Base-by-base conservation (phyloP, 2,797 vertebrate genomes). In the Eulemur mongoz region DNA sequence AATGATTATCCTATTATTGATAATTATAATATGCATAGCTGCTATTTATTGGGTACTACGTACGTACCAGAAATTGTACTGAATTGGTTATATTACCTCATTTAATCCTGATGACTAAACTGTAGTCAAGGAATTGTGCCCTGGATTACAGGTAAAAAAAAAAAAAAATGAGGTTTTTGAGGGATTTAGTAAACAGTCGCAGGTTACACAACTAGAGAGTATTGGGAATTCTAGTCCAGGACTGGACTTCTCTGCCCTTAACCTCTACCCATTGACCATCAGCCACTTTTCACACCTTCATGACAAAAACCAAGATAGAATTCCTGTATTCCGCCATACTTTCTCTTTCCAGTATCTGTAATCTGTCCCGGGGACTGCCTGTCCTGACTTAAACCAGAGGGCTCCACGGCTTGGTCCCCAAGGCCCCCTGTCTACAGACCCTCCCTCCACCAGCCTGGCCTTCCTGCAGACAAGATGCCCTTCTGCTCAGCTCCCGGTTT, bases 111-210 rank as follows among this genome's bases (percentile, higher is more conserved):
- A 27, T 69, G 20, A 83, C 69, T 78, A 75, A 69, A 48, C 27
- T 78, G 32, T 5, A 85, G 50, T 79, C 10, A 90, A 61, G 65
- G 38, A 81, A 93, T 69, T 78, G 8, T 54, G 14, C 25, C 43
- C 32, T 35, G 18, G 9, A 93, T 94, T 43, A 82, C 7, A 94
- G 32, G 27, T 54, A 69, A 93, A 69, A 80, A 95, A 43, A 43
- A 40, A 43, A 43, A 9, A 43, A 43, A 43, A 43, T 7, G 22
- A n/a, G 94, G 40, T 1, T 50, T 52, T 93, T 18, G 25, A 43
- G 54, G 40, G 11, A 43, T 85, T 45, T 69, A 59, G 7, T 45
- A 18, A 18, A 59, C 6, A 23, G 50, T 15, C 38, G 1, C 45
- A 85, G 22, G 2, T n/a, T 59, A 73, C 50, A 38, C 23, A 52